phyloP scores from a whole-genome alignment of 2,797 vertebrate genomes.

The Anableps anableps region DNA sequence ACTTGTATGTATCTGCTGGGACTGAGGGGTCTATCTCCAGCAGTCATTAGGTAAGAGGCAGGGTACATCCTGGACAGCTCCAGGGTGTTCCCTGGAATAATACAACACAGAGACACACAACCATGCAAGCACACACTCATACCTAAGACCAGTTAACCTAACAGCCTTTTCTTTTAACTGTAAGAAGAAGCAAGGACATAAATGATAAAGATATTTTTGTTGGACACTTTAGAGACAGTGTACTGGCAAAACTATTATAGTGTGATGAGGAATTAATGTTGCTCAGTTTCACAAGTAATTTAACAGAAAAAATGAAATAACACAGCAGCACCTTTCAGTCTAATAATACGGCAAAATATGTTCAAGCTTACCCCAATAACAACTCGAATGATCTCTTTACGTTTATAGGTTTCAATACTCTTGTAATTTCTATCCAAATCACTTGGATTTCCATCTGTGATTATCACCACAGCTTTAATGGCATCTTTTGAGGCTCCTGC shows the following conservation, averaged over 20 bases:
- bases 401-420: constrained; percentile 1
- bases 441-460: constrained; percentile 84
- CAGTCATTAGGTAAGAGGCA: no score
- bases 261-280: not conserved
- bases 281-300: not conserved
- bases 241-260: not conserved
- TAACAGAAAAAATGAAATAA: not conserved
- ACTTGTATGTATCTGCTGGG: no score
- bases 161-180: not conserved
- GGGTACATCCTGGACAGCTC: no score
- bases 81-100: no score
- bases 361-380: constrained; percentile 83
- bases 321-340: not conserved
- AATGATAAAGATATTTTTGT: not conserved
- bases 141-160: no score
- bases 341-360: not conserved
- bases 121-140: no score
- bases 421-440: fast-evolving
- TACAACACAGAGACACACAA: no score
- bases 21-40: no score
- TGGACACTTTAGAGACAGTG: not conserved
- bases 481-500: constrained; percentile 78
- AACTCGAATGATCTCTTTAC: constrained; percentile 75
- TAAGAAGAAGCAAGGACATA: not conserved
- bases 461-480: constrained; percentile 83